A percentile compares a stretch with the other conserved stretches of the same genome.
Evolutionary conservation across 2,113 vertebrate species (phyloP).

Genomic region (Spilogale gracilis): DNA sequence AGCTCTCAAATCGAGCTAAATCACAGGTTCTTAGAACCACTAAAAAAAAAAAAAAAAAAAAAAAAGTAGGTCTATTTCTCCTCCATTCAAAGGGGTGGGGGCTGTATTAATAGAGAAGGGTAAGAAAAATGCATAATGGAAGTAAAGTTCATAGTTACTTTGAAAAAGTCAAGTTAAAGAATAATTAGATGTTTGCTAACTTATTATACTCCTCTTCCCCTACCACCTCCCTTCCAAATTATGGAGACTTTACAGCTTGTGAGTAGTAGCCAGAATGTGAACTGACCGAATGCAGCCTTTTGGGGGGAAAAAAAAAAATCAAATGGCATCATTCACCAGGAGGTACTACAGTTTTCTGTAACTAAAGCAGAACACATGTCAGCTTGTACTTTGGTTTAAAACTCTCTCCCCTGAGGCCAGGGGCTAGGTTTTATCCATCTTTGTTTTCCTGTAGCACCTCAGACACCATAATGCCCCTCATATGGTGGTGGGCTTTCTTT

Average conservation of each 20-base stretch:
- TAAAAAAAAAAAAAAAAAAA: background rate
- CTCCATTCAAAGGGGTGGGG: background rate
- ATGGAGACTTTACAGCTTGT: background rate
- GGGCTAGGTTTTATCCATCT: background rate
- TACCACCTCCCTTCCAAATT: background rate
- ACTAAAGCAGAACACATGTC: background rate
- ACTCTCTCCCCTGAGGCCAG: background rate
- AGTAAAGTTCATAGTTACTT: slow-evolving; percentile 2
- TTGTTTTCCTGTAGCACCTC: background rate
- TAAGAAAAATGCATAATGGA: background rate
- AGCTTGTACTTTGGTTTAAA: slow-evolving; percentile 42
- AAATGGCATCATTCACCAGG: background rate
- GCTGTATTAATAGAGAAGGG: background rate
- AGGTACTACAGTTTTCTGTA: background rate
- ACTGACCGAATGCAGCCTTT: background rate
- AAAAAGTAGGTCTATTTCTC: background rate
- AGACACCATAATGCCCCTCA: background rate
- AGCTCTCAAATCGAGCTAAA: background rate
- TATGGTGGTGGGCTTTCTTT: background rate
- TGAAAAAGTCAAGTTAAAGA: slow-evolving; percentile 10
- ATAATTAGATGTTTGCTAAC: background rate
- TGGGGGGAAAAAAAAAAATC: background rate
- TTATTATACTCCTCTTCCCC: background rate
- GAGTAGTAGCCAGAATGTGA: background rate
- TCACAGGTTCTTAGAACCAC: slow-evolving; percentile 13